Evolutionary conservation across 2,797 vertebrate species (phyloP).

Genomic region (Danionella dracula): DNA sequence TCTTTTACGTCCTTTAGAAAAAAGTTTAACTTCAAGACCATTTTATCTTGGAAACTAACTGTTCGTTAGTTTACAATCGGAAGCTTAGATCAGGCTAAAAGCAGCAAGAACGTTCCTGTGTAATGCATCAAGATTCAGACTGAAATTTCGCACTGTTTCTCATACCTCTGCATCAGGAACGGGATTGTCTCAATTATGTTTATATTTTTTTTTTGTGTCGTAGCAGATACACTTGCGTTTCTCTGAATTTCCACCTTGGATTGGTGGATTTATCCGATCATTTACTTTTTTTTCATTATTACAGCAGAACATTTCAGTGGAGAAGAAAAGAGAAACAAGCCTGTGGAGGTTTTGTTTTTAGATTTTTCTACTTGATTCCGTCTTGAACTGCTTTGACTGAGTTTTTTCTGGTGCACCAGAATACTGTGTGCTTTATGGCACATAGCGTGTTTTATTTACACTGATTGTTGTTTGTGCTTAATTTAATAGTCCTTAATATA

Average conservation of each 20-base stretch:
- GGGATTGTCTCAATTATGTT: not conserved
- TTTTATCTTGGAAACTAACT: constrained; percentile 55
- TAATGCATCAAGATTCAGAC: constrained; percentile 48
- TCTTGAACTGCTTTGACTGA: constrained; percentile 33
- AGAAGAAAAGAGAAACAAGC: constrained; percentile 13
- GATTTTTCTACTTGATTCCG: not conserved
- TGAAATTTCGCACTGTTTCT: too few species aligned
- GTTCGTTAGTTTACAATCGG: constrained; percentile 59
- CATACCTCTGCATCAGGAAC: constrained; percentile 32
- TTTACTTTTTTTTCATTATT: constrained; percentile 23
- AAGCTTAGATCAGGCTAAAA: constrained; percentile 53
- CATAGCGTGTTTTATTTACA: constrained; percentile 68
- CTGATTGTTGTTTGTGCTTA: constrained; percentile 69
- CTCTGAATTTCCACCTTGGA: not conserved
- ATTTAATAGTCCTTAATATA: constrained; percentile 85
- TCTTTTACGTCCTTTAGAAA: constrained; percentile 48
- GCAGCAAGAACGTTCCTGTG: constrained; percentile 58
- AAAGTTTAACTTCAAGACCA: constrained; percentile 59
- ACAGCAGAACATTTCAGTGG: constrained; percentile 11
- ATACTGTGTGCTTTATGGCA: constrained; percentile 66
- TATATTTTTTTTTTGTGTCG: constrained; percentile 12
- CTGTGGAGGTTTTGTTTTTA: constrained; percentile 23
- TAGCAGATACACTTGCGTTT: not conserved
- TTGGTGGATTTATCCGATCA: constrained; percentile 1
- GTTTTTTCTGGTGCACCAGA: constrained; percentile 47